phyloP scores from a whole-genome alignment of 2,888 invertebrate genomes.

The Ctena decussata region DNA sequence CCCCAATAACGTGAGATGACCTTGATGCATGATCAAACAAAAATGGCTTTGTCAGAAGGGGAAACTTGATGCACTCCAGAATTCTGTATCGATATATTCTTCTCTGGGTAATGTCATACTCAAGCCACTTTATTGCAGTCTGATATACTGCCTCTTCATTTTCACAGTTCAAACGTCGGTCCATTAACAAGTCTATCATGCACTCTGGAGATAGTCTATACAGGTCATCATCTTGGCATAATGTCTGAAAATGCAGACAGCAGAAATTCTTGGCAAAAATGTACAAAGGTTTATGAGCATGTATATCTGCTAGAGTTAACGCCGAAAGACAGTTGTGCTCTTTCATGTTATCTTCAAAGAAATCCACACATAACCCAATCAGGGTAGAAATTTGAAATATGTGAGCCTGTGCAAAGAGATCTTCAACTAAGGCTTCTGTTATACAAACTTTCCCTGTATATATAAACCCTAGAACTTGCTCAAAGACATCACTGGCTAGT shows the following conservation, averaged over 20 bases:
- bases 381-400: constrained; percentile 79
- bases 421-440: constrained; percentile 73
- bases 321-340: constrained; percentile 82
- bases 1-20: constrained; percentile 69
- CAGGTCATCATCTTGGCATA: constrained; percentile 80
- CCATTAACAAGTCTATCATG: constrained; percentile 77
- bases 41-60: constrained; percentile 76
- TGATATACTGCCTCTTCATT: constrained; percentile 80
- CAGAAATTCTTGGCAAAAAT: constrained; percentile 77
- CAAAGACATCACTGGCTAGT: constrained; percentile 79
- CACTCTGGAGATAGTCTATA: constrained; percentile 77
- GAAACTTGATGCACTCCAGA: constrained; percentile 80
- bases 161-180: constrained; percentile 75
- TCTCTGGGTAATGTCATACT: constrained; percentile 70
- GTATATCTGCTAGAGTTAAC: constrained; percentile 79
- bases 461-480: constrained; percentile 78
- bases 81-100: constrained; percentile 70
- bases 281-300: constrained; percentile 79
- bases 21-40: constrained; percentile 77
- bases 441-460: constrained; percentile 80
- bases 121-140: constrained; percentile 78
- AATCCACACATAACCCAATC: constrained; percentile 75
- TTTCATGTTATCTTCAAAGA: constrained; percentile 79
- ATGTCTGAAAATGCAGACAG: constrained; percentile 76
- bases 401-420: constrained; percentile 81